Evolutionary conservation across 2,113 vertebrate genomes (phyloP).

Genomic region (Sebastes schlegelii): DNA sequence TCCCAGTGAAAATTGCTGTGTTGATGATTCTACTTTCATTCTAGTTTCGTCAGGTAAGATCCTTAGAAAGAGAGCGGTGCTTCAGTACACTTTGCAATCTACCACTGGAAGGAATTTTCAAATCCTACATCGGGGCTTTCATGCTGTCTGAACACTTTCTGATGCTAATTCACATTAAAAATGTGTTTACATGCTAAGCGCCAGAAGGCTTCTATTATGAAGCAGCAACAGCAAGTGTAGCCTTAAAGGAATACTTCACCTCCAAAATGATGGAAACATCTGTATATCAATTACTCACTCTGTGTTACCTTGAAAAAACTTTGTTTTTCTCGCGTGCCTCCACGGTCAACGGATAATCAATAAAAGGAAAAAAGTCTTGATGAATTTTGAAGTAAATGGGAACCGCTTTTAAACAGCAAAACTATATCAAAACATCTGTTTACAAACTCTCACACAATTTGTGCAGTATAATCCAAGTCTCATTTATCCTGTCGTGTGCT

Average conservation of each 20-base stretch:
- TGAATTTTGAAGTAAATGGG: not conserved
- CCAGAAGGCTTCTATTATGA: not conserved
- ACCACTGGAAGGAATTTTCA: not conserved
- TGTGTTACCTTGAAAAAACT: not conserved
- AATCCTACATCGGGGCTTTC: slow-evolving; percentile 4
- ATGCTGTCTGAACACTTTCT: slow-evolving; percentile 7
- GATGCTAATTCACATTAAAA: slow-evolving; percentile 16
- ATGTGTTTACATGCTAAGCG: slow-evolving; percentile 3
- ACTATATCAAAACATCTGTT: not conserved
- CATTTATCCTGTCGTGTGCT: too few species aligned
- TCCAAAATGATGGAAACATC: not conserved
- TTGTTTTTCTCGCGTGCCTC: not conserved
- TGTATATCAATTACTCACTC: not conserved
- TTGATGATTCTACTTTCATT: slow-evolving; percentile 32
- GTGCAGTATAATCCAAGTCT: too few species aligned
- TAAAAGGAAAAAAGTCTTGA: not conserved
- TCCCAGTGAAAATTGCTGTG: not conserved
- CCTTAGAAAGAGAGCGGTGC: slow-evolving; percentile 5
- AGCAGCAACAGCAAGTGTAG: slow-evolving; percentile 1
- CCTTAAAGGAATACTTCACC: too few species aligned
- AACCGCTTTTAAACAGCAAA: not conserved
- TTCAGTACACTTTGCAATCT: not conserved
- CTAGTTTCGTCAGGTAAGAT: slow-evolving; percentile 1
- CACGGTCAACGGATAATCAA: not conserved
- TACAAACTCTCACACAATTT: not conserved